phyloP scores from a whole-genome alignment of 2,113 vertebrate species.

The Anoura caudifer region DNA sequence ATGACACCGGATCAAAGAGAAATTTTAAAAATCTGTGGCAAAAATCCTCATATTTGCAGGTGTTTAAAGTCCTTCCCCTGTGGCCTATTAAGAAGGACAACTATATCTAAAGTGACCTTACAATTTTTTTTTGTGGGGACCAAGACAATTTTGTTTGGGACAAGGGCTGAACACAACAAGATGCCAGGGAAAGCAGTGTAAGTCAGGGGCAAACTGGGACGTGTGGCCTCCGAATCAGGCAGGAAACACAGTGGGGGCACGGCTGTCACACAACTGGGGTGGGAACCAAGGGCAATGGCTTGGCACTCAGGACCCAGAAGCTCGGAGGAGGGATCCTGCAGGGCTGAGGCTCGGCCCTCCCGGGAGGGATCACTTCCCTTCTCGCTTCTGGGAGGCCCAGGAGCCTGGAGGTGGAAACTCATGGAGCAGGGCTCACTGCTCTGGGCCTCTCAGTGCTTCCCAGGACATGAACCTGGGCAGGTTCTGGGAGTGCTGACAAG shows the following conservation, averaged over 20 bases:
- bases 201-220: neutral
- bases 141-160: neutral
- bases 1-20: neutral
- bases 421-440: neutral
- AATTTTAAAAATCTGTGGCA: neutral
- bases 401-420: neutral
- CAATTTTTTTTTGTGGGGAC: neutral
- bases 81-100: neutral
- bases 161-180: neutral
- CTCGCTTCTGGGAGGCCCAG: neutral
- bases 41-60: neutral
- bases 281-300: neutral
- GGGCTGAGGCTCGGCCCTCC: neutral
- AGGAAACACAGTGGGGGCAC: fast-evolving
- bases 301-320: neutral
- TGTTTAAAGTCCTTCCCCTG: neutral
- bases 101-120: neutral
- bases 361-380: neutral
- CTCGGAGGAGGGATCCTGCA: neutral
- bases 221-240: neutral
- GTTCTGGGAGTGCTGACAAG: neutral
- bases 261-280: fast-evolving
- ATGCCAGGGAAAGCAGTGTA: neutral
- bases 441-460: no score
- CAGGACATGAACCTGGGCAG: neutral